Percentiles rank a stretch among this genome's conserved stretches.
Conservation (phyloP, 2,797 vertebrate species). For the Macrochelys suwanniensis region DNA sequence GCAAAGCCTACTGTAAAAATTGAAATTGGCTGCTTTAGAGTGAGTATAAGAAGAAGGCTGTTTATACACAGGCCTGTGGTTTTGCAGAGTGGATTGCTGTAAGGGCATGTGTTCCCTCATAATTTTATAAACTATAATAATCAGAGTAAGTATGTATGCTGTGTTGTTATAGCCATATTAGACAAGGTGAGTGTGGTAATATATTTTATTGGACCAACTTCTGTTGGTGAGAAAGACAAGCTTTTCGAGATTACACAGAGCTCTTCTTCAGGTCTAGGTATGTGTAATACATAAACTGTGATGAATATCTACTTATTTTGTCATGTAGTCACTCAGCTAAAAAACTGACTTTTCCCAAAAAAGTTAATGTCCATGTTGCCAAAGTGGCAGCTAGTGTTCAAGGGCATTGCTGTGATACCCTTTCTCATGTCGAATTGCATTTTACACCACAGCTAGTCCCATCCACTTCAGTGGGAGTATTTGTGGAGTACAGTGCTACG, state of each 20-base stretch:
- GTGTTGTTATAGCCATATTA: background rate
- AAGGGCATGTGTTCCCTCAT: accelerated
- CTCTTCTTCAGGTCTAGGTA: background rate
- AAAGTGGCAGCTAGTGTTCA: background rate
- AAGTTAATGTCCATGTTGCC: background rate
- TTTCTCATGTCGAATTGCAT: background rate
- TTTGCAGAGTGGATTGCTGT: background rate
- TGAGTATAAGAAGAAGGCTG: background rate
- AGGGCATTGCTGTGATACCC: background rate
- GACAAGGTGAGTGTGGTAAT: background rate
- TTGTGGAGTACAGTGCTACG: background rate
- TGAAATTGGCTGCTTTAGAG: background rate
- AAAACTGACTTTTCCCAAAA: background rate
- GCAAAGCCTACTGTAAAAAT: background rate
- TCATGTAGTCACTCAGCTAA: background rate
- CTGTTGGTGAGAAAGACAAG: background rate
- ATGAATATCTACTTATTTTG: background rate
- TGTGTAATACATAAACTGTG: background rate
- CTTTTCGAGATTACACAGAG: background rate
- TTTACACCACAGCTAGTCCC: background rate
- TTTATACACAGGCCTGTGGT: background rate
- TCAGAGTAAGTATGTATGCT: background rate
- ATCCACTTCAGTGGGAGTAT: background rate
- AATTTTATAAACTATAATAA: background rate
- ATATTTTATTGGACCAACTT: background rate